A percentile compares a stretch with the other conserved stretches of the same genome.
phyloP scores from a whole-genome alignment of 2,113 vertebrate species.

The Sciurus niger region DNA sequence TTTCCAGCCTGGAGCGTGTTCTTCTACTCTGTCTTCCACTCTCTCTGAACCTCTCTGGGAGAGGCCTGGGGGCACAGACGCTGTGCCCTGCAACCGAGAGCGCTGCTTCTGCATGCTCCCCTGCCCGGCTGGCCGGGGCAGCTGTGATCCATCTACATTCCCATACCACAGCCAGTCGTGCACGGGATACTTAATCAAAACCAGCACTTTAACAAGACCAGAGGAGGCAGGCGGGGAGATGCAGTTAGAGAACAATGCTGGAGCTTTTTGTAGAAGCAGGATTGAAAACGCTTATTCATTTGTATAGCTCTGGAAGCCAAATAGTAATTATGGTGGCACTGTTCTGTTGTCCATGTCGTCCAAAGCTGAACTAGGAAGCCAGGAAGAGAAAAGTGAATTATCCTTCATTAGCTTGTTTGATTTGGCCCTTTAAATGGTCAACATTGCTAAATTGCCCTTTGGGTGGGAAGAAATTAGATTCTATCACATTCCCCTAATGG shows the following conservation, averaged over 20 bases:
- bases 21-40: no score
- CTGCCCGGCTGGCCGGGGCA: slow-evolving; percentile 62
- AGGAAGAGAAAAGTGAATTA: slow-evolving; percentile 63
- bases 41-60: no score
- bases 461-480: slow-evolving; percentile 73
- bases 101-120: no score
- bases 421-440: slow-evolving; percentile 72
- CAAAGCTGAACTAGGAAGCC: slow-evolving; percentile 24
- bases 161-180: slow-evolving; percentile 77
- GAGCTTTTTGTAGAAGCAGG: slow-evolving; percentile 72
- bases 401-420: slow-evolving; percentile 71
- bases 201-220: slow-evolving; percentile 80
- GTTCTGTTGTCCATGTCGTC: slow-evolving; percentile 50
- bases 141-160: slow-evolving; percentile 78
- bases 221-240: slow-evolving; percentile 77
- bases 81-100: no score
- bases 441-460: slow-evolving; percentile 72
- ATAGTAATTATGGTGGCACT: slow-evolving; percentile 72
- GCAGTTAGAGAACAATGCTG: slow-evolving; percentile 73
- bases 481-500: slow-evolving; percentile 22
- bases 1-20: no score
- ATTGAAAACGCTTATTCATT: slow-evolving; percentile 64
- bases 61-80: no score
- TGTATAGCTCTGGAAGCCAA: slow-evolving; percentile 74
- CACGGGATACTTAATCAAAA: slow-evolving; percentile 85